These are phyloP conservation scores for Procapra przewalskii DNA, from an alignment of 2,113 vertebrate genomes.

Conservation along the genomic window DNA sequence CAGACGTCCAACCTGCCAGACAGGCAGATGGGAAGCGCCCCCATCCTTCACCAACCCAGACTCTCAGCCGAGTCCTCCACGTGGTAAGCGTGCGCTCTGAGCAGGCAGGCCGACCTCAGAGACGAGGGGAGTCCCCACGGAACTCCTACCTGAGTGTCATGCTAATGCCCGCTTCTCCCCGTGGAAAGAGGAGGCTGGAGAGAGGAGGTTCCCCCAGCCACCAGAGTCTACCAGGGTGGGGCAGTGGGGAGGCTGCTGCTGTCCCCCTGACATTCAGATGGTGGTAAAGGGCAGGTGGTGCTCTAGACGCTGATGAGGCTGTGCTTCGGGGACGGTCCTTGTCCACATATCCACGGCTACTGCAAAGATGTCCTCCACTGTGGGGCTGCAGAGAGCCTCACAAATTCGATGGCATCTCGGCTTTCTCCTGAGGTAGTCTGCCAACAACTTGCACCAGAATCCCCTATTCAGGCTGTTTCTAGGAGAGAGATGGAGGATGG, in stretches of 20 bases:
- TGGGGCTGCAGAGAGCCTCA: not conserved
- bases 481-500: not conserved
- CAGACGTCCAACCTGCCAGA: not conserved
- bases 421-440: not conserved
- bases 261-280: not conserved
- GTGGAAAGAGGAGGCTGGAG: not conserved
- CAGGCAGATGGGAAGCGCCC: not conserved
- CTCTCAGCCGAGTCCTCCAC: not conserved
- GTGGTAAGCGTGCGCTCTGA: rapidly evolving
- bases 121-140: not conserved
- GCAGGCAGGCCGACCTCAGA: not conserved
- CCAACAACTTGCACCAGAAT: not conserved
- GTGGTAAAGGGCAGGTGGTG: no score
- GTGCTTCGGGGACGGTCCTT: not conserved
- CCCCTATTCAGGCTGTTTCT: not conserved
- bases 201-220: not conserved
- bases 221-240: not conserved
- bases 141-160: not conserved
- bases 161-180: not conserved
- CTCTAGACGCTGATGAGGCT: not conserved
- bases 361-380: not conserved
- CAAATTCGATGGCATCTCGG: not conserved
- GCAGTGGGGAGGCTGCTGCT: not conserved
- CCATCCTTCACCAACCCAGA: not conserved
- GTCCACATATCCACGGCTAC: not conserved